These are phyloP conservation scores for Selenia dentaria DNA, from an alignment of 2,888 invertebrate species.

Conservation along the genomic window DNA sequence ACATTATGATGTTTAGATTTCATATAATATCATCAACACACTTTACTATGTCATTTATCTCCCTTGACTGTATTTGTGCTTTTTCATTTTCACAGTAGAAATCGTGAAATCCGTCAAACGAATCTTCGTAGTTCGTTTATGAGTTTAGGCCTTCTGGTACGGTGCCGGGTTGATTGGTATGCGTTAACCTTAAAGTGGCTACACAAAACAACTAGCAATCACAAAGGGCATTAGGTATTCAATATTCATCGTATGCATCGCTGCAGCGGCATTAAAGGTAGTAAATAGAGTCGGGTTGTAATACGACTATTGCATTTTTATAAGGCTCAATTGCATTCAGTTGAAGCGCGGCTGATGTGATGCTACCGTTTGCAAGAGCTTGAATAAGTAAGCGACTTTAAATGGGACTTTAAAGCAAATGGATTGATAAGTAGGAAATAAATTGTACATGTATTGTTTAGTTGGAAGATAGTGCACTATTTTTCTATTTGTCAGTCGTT, in stretches of 20 bases:
- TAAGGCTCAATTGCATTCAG: slow-evolving; percentile 62
- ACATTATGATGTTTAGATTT: too few species aligned
- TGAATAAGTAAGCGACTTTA: slow-evolving; percentile 28
- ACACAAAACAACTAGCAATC: slow-evolving; percentile 52
- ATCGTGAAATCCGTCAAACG: too few species aligned
- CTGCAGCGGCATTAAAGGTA: slow-evolving; percentile 58
- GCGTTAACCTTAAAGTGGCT: slow-evolving; percentile 43
- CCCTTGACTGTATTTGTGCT: too few species aligned
- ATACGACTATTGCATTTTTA: slow-evolving; percentile 75
- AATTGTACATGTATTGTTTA: too few species aligned
- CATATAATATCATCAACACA: too few species aligned
- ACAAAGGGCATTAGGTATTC: slow-evolving; percentile 69
- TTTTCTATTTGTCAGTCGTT: too few species aligned
- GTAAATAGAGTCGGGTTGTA: slow-evolving; percentile 62
- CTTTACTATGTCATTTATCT: too few species aligned
- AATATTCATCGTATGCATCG: slow-evolving; percentile 72
- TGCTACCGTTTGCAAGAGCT: slow-evolving; percentile 32
- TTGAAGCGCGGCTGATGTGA: slow-evolving; percentile 13
- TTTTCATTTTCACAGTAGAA: too few species aligned
- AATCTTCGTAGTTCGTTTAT: too few species aligned
- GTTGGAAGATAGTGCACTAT: too few species aligned
- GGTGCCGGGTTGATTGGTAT: too few species aligned
- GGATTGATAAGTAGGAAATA: neutral
- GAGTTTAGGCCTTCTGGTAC: too few species aligned
- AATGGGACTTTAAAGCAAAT: slow-evolving; percentile 10